Base-by-base conservation (phyloP, 2,113 vertebrate genomes). In the Chloropsis cyanopogon region DNA sequence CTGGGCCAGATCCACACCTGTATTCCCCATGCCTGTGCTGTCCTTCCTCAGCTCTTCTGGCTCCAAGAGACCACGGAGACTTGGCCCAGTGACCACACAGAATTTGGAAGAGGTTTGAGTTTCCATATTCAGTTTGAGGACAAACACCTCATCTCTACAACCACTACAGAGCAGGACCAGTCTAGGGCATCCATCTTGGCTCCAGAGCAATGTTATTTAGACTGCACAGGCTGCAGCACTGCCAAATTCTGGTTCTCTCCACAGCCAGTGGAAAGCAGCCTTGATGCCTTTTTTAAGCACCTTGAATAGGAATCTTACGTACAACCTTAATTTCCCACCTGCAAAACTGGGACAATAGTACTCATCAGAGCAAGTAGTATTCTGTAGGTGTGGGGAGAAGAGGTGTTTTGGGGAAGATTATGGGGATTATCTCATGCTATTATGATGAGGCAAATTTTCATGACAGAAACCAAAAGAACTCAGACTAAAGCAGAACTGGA, bases 1-100 rank as follows among this genome's bases (percentile, higher is more conserved):
- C 35, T 9, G 8, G 18, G 14, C 24, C 61, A 49, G 6, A 20
- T 3, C 28, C 2, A 24, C 37, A 12, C 11, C 1, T 2, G 8
- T 14, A 7, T 50, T 66, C 9, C 69, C 12, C 17, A 9, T 0
- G 3, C 6, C 35, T 76, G 26, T 26, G 17, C 56, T 57, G 19
- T 33, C 15, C 28, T 78, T 59, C 33, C 52, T 78, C 47, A 73
- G 37, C 6, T 4, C 21, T 33, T 14, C 56, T 60, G 44, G 14
- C 14, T 80, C 46, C 37, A 7, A n/a, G 13, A 71, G 22, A 31
- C 21, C 21, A 26, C 6, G 2, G 17, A 66, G 13, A 23, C 31
- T 47, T 11, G 12, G 20, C 28, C 6, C 42, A 33, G 47, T 12
- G 70, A 19, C 65, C 69, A 70, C 7, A 47, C 16, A 20, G 9